Conservation (phyloP, 2,797 vertebrate species). For the Gadopsis marmoratus region DNA sequence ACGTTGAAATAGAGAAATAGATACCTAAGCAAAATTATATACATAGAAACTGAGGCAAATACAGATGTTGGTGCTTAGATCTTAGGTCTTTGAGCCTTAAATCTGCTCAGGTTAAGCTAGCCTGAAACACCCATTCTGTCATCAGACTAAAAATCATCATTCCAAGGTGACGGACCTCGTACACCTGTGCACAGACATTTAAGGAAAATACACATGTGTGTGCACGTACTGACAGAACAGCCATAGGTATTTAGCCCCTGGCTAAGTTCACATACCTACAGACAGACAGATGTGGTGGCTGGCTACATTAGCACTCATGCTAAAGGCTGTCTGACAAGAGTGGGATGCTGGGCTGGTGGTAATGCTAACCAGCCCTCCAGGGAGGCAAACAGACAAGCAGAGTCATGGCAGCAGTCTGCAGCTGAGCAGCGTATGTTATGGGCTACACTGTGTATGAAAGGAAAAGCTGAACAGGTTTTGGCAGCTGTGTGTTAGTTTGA, state of each 20-base stretch:
- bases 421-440: conserved; percentile 5
- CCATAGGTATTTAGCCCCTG: neutral
- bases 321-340: conserved; percentile 60
- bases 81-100: neutral
- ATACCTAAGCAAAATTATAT: neutral
- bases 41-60: neutral
- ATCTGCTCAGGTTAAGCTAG: neutral
- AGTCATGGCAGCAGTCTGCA: conserved; percentile 68
- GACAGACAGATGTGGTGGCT: conserved; percentile 19
- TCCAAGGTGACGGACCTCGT: neutral
- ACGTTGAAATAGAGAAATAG: neutral
- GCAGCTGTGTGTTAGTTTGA: conserved; percentile 25
- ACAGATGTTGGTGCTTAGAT: neutral
- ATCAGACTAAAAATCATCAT: neutral
- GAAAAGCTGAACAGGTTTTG: conserved; percentile 19
- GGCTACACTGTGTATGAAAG: neutral
- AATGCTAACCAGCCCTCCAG: conserved; percentile 59
- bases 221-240: neutral
- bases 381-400: conserved; percentile 60
- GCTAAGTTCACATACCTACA: conserved; percentile 30
- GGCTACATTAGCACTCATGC: conserved; percentile 52
- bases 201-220: neutral
- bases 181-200: neutral
- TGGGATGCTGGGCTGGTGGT: conserved; percentile 44
- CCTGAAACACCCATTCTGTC: neutral